A percentile compares a stretch with the other conserved stretches of the same genome.
Conservation (phyloP, 2,113 vertebrate genomes). For the Amphilophus citrinellus region DNA sequence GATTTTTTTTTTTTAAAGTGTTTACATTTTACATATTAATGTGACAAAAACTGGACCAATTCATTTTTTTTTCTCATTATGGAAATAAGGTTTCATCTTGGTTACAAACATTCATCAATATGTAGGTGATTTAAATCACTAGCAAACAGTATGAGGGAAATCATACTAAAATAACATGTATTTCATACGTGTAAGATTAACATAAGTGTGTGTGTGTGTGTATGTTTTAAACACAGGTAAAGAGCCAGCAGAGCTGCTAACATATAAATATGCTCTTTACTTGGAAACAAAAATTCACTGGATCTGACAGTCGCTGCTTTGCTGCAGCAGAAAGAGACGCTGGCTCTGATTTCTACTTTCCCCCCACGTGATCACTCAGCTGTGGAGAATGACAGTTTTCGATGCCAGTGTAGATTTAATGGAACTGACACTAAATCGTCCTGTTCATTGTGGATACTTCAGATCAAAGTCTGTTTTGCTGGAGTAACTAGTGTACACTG, state of each 20-base stretch:
- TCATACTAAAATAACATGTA: not conserved
- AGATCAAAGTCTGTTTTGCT: constrained; percentile 4
- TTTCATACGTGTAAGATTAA: not conserved
- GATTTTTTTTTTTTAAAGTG: constrained; percentile 4
- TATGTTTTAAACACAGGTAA: not conserved
- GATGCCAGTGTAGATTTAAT: not conserved
- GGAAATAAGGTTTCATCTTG: not conserved
- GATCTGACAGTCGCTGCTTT: not conserved
- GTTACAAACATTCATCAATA: not conserved
- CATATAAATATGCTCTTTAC: not conserved
- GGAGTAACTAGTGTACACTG: not conserved
- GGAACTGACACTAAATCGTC: not conserved
- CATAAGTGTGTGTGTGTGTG: not conserved
- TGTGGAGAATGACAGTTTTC: not conserved
- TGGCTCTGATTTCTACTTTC: not conserved
- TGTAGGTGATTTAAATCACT: not conserved
- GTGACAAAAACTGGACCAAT: not conserved
- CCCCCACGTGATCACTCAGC: not conserved
- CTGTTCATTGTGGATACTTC: not conserved
- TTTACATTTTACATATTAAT: not conserved
- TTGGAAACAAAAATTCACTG: not conserved
- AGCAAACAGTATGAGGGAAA: not conserved
- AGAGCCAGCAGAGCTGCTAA: not conserved
- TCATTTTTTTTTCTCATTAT: too few relatives aligned
- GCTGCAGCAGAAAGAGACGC: not conserved